phyloP scores from a whole-genome alignment of 1,140 invertebrate species.

The Tribolium castaneum region DNA sequence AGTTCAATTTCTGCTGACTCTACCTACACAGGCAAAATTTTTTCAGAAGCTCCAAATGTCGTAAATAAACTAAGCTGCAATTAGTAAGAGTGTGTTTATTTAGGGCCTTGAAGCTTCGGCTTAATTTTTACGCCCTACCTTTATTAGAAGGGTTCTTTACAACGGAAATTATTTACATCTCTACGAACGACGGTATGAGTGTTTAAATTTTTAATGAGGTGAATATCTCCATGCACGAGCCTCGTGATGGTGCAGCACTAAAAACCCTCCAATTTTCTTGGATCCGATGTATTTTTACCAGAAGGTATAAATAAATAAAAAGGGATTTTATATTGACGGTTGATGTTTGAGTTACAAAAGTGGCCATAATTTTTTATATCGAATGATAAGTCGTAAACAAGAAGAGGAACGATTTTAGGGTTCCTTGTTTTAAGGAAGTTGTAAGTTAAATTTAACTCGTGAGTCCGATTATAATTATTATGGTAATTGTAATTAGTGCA shows the following conservation, averaged over 20 bases:
- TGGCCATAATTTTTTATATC: background rate
- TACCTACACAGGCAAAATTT: background rate
- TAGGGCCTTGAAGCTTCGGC: background rate
- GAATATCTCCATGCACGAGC: background rate
- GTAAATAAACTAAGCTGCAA: background rate
- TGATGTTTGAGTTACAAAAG: background rate
- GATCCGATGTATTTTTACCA: background rate
- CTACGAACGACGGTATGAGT: background rate
- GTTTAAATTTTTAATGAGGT: conserved; percentile 1
- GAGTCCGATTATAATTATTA: too few species aligned
- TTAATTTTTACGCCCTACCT: background rate
- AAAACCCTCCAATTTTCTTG: background rate
- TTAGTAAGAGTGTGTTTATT: background rate
- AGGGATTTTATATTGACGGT: conserved; percentile 1
- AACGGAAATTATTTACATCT: background rate
- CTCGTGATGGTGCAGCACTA: background rate
- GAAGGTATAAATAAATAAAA: conserved; percentile 1
- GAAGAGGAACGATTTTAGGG: background rate
- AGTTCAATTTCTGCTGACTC: background rate
- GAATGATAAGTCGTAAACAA: background rate
- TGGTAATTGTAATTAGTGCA: too few species aligned
- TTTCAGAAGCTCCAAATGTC: background rate
- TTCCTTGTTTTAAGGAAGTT: background rate
- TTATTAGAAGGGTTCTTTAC: background rate
- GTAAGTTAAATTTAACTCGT: too few species aligned